Evolutionary conservation across 37 sponge, comb jelly and placozoan species (phyloP).

Genomic region (Crambe crambe): DNA sequence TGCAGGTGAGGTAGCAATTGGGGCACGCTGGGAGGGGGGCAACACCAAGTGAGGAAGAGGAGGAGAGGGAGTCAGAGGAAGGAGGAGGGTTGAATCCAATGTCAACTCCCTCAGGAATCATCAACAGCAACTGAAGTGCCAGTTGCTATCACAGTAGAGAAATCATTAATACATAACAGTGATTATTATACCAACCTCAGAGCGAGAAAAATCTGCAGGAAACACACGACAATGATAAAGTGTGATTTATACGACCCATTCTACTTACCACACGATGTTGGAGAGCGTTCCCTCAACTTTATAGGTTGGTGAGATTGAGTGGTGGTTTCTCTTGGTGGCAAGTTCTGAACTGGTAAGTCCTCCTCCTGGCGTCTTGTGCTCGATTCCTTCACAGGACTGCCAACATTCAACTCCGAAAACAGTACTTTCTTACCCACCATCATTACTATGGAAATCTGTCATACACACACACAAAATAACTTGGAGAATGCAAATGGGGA

Average conservation of each 20-base stretch:
- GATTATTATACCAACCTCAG: slow-evolving; percentile 1
- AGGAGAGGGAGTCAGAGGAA: not conserved
- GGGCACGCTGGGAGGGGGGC: slow-evolving; percentile 4
- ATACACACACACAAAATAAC: not conserved
- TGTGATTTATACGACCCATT: not conserved
- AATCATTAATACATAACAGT: not conserved
- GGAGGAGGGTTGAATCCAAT: slow-evolving; percentile 19
- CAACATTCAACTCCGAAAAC: no score
- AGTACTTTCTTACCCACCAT: slow-evolving; percentile 3
- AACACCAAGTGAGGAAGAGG: not conserved
- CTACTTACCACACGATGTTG: not conserved
- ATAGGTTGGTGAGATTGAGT: not conserved
- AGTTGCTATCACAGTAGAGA: not conserved
- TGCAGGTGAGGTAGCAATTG: slow-evolving; percentile 73
- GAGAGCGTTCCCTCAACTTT: not conserved
- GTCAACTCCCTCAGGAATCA: slow-evolving; percentile 55
- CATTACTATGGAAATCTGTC: slow-evolving; percentile 25
- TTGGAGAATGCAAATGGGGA: not conserved
- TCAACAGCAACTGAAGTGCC: slow-evolving; percentile 51
- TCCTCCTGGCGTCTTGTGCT: no score
- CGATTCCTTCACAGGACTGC: not conserved
- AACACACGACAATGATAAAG: not conserved
- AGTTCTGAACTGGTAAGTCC: no score
- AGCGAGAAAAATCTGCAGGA: slow-evolving; percentile 7
- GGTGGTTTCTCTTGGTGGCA: no score